phyloP scores from a whole-genome alignment of 2,888 invertebrate species.

The Papilio demoleus region DNA sequence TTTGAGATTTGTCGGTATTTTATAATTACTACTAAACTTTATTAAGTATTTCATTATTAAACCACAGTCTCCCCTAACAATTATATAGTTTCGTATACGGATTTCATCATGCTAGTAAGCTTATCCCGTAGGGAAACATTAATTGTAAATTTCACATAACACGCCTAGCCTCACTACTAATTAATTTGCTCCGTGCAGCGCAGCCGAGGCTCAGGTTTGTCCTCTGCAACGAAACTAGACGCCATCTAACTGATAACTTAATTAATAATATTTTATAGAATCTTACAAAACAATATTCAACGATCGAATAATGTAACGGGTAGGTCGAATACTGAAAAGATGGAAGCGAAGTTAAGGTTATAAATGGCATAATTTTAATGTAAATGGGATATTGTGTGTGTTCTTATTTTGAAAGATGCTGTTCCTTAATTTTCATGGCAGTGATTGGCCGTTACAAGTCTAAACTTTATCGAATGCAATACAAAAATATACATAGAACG shows the following conservation, averaged over 20 bases:
- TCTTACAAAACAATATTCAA: neutral
- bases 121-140: constrained; percentile 24
- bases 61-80: neutral
- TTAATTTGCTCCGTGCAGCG: constrained; percentile 13
- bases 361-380: too few relatives aligned
- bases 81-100: neutral
- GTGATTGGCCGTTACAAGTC: too few relatives aligned
- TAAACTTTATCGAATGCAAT: too few relatives aligned
- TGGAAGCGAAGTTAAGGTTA: too few relatives aligned
- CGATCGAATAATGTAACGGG: too few relatives aligned
- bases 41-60: neutral
- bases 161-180: constrained; percentile 13
- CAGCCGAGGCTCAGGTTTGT: neutral
- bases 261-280: neutral
- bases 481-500: too few relatives aligned
- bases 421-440: too few relatives aligned
- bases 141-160: constrained; percentile 24
- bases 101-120: neutral
- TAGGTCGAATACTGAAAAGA: too few relatives aligned
- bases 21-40: too few relatives aligned
- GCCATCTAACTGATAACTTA: neutral
- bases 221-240: neutral
- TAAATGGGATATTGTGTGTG: too few relatives aligned
- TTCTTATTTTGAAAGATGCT: too few relatives aligned
- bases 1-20: too few relatives aligned